A percentile compares a stretch with the other conserved stretches of the same genome.
Evolutionary conservation across 64 coral and sea anemone species (phyloP).

Genomic region (Trachythela sp.): DNA sequence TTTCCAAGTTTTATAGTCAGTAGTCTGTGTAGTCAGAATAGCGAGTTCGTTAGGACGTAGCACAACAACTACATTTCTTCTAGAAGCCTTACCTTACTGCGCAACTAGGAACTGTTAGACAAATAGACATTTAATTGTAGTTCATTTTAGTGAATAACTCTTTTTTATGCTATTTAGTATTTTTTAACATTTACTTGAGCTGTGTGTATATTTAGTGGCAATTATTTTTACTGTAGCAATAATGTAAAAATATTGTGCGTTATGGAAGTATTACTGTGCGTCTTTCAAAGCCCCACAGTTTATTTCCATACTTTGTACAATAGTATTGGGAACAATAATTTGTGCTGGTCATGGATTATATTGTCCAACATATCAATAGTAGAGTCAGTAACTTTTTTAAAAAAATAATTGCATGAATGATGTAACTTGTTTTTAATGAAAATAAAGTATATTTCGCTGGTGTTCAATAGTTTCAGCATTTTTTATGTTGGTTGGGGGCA

Average conservation of each 20-base stretch:
- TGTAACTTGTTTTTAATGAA: not conserved
- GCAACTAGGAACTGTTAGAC: no score
- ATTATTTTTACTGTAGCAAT: not conserved
- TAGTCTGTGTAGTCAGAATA: no score
- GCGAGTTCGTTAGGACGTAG: no score
- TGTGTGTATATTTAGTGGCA: not conserved
- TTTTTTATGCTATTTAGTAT: not conserved
- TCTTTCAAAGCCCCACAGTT: not conserved
- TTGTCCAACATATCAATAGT: not conserved
- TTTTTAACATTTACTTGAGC: not conserved
- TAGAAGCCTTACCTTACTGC: no score
- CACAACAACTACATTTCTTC: no score
- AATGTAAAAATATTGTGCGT: not conserved
- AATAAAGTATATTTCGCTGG: not conserved
- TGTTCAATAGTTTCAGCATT: not conserved
- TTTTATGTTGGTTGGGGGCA: no score
- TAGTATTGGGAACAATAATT: not conserved
- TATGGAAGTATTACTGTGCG: not conserved
- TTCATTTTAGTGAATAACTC: not conserved
- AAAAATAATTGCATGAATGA: not conserved
- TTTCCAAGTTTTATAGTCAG: no score
- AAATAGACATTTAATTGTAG: not conserved
- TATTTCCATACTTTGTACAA: not conserved
- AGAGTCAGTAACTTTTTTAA: not conserved
- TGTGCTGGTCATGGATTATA: not conserved